Percentiles rank a stretch among this genome's conserved stretches.
These are phyloP conservation scores for Jaculus jaculus DNA, from an alignment of 2,113 vertebrate genomes.

Conservation along the genomic window DNA sequence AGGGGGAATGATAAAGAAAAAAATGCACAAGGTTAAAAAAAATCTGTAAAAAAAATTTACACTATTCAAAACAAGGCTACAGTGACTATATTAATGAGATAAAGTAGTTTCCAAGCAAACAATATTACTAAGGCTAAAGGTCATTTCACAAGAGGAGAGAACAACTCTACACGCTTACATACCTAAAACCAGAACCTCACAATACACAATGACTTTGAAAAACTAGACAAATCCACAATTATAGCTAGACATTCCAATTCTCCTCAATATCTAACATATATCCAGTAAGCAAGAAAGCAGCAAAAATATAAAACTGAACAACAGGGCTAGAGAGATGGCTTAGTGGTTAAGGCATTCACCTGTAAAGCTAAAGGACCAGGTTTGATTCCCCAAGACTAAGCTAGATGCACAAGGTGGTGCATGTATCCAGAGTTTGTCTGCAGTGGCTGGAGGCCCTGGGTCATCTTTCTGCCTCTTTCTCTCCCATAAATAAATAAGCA, in stretches of 20 bases:
- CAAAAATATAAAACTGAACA: constrained; percentile 5
- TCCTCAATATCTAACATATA: not conserved
- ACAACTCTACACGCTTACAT: not conserved
- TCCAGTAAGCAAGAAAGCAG: constrained; percentile 6
- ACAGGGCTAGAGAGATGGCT: no score
- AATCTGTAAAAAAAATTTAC: not conserved
- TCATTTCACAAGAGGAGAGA: not conserved
- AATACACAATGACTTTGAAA: constrained; percentile 32
- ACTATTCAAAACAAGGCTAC: not conserved
- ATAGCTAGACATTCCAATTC: not conserved
- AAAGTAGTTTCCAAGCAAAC: constrained; percentile 31
- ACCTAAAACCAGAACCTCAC: not conserved
- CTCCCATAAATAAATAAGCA: no score
- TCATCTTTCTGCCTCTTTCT: no score
- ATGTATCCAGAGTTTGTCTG: no score
- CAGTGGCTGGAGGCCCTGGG: no score
- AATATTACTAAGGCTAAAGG: not conserved
- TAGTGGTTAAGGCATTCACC: no score
- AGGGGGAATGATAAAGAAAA: not conserved
- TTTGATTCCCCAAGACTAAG: no score
- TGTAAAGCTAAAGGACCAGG: no score
- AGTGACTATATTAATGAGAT: not conserved
- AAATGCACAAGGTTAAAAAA: no score
- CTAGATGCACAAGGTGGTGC: no score
- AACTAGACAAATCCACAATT: constrained; percentile 1